These are phyloP conservation scores for Pterophyllum scalare DNA, from an alignment of 2,113 vertebrate species.

Conservation along the genomic window DNA sequence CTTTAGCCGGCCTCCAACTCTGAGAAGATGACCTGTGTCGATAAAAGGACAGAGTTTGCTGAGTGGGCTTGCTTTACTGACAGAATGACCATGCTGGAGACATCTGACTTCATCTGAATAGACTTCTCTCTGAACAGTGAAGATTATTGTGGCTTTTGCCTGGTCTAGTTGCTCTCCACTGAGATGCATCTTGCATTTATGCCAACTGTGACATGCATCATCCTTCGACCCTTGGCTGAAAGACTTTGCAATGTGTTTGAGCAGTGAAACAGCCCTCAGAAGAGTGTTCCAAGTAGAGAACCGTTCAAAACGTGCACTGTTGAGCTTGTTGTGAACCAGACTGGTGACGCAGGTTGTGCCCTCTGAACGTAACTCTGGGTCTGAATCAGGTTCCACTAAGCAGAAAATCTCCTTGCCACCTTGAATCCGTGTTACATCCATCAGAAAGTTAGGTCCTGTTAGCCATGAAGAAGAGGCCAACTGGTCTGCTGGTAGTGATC, in stretches of 20 bases:
- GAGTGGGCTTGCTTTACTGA: constrained; percentile 1
- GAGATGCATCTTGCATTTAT: neutral
- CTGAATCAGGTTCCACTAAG: neutral
- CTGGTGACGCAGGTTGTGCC: neutral
- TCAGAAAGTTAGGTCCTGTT: neutral
- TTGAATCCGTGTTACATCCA: neutral
- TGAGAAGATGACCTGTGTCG: neutral
- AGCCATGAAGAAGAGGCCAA: neutral
- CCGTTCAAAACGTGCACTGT: neutral
- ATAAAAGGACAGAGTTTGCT: constrained; percentile 21
- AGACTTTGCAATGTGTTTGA: constrained; percentile 13
- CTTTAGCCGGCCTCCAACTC: neutral
- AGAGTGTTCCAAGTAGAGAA: constrained; percentile 1
- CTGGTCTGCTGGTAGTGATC: neutral
- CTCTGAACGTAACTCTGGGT: neutral
- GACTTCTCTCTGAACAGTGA: neutral
- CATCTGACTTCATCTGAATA: neutral
- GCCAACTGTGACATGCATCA: neutral
- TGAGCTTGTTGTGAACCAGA: neutral
- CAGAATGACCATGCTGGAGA: neutral
- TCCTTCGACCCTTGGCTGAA: neutral
- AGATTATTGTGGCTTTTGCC: constrained; percentile 1
- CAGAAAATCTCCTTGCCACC: neutral
- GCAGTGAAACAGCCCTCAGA: neutral
- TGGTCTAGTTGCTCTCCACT: neutral